These are phyloP conservation scores for Drosophila hamatofila DNA, from an alignment of 2,888 invertebrate genomes.

Conservation along the genomic window DNA sequence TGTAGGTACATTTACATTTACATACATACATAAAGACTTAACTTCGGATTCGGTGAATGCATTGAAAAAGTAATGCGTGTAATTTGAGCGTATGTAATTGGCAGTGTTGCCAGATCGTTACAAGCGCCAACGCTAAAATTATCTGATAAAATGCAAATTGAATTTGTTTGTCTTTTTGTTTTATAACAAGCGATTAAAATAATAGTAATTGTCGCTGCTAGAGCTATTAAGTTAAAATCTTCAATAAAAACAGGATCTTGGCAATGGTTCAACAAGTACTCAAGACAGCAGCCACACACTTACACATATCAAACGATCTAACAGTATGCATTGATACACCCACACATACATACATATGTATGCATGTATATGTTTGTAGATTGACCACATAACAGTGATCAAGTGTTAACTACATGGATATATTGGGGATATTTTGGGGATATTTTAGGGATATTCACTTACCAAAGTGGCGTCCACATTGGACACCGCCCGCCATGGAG, in stretches of 20 bases:
- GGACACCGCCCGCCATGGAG: constrained; percentile 29
- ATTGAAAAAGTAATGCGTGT: constrained; percentile 46
- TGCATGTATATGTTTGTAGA: background rate
- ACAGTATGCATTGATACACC: background rate
- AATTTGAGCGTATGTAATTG: constrained; percentile 21
- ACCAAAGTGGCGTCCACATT: constrained; percentile 59
- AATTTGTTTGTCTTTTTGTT: background rate
- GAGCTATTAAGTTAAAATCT: background rate
- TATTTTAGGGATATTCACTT: constrained; percentile 28
- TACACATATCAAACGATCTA: background rate
- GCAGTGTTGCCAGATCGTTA: constrained; percentile 39
- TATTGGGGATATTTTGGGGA: background rate
- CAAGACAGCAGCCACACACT: background rate
- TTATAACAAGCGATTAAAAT: background rate
- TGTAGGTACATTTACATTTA: background rate
- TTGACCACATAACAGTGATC: background rate
- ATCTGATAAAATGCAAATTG: constrained; percentile 12
- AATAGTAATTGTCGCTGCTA: background rate
- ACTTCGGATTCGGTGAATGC: constrained; percentile 9
- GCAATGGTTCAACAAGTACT: background rate
- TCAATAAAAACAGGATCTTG: background rate
- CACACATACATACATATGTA: background rate
- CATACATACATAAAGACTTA: background rate
- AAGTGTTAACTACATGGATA: background rate
- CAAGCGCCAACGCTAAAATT: background rate